Percentiles rank a stretch among this genome's conserved stretches.
Evolutionary conservation across 2,888 invertebrate species (phyloP).

Genomic region (Drosophila tripunctata): DNA sequence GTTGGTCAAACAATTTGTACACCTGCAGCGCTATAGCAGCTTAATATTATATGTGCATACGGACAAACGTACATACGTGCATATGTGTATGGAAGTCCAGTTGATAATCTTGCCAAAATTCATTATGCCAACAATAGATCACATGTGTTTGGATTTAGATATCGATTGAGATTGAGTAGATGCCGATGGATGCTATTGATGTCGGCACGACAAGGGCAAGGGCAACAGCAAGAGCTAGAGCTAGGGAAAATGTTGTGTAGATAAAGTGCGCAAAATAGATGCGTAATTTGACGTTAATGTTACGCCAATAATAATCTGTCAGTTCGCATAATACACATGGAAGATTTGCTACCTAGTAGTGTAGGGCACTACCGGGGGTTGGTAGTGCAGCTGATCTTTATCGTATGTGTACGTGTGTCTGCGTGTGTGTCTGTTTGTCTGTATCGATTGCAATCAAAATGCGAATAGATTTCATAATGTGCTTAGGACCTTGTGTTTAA

Average conservation of each 20-base stretch:
- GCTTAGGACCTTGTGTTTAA: conserved; percentile 50
- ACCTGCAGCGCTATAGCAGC: background rate
- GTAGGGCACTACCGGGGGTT: background rate
- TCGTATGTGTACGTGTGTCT: conserved; percentile 26
- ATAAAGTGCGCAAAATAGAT: conserved; percentile 77
- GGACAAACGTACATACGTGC: background rate
- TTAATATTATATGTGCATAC: too few relatives aligned
- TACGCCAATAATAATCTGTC: conserved; percentile 82
- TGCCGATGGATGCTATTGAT: conserved; percentile 30
- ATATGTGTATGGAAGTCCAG: conserved; percentile 20
- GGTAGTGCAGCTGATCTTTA: conserved; percentile 62
- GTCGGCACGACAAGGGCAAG: conserved; percentile 5
- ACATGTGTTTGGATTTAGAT: conserved; percentile 35
- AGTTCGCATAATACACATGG: conserved; percentile 66
- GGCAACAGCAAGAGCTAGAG: too few relatives aligned
- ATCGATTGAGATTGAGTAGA: conserved; percentile 18
- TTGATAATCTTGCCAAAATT: conserved; percentile 19
- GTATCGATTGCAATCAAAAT: conserved; percentile 58
- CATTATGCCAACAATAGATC: conserved; percentile 19
- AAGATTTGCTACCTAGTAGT: conserved; percentile 34
- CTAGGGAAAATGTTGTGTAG: too few relatives aligned
- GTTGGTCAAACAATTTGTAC: background rate
- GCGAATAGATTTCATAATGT: conserved; percentile 58
- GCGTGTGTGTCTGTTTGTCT: conserved; percentile 24
- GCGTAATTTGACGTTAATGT: conserved; percentile 82